Conservation (phyloP, 2,888 invertebrate genomes). For the Macaria liturata region DNA sequence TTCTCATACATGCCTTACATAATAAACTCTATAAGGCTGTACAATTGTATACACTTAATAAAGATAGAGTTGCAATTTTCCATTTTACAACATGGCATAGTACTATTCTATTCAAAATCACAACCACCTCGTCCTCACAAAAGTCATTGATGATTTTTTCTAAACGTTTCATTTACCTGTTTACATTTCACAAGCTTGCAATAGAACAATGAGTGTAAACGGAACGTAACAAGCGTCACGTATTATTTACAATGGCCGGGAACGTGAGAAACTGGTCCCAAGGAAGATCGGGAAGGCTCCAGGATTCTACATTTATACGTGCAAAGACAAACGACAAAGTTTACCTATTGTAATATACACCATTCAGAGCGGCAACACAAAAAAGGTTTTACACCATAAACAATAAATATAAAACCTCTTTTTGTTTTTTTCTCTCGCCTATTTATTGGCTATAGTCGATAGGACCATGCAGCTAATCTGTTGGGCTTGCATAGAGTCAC, state of each 20-base stretch:
- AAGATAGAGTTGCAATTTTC: too few species aligned
- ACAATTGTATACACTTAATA: too few species aligned
- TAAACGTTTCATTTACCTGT: conserved; percentile 62
- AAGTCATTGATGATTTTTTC: conserved; percentile 45
- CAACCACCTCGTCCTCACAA: too few species aligned
- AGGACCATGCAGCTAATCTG: conserved; percentile 65
- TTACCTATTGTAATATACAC: conserved; percentile 44
- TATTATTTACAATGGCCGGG: conserved; percentile 68
- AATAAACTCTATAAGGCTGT: too few species aligned
- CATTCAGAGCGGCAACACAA: conserved; percentile 68
- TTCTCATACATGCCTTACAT: too few species aligned
- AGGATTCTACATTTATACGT: conserved; percentile 67
- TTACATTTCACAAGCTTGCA: conserved; percentile 70
- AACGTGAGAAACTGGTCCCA: conserved; percentile 75
- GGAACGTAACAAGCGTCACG: conserved; percentile 69
- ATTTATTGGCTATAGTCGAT: conserved; percentile 38
- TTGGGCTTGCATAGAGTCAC: conserved; percentile 72
- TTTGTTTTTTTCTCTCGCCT: conserved; percentile 11
- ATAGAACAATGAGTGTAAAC: conserved; percentile 74
- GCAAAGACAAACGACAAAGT: conserved; percentile 64
- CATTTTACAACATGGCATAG: background rate
- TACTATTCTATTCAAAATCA: background rate
- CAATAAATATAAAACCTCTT: conserved; percentile 49
- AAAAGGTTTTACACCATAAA: conserved; percentile 57
- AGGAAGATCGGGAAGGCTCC: conserved; percentile 14